Conservation (phyloP, 2,888 invertebrate species). For the Rhagium mordax region DNA sequence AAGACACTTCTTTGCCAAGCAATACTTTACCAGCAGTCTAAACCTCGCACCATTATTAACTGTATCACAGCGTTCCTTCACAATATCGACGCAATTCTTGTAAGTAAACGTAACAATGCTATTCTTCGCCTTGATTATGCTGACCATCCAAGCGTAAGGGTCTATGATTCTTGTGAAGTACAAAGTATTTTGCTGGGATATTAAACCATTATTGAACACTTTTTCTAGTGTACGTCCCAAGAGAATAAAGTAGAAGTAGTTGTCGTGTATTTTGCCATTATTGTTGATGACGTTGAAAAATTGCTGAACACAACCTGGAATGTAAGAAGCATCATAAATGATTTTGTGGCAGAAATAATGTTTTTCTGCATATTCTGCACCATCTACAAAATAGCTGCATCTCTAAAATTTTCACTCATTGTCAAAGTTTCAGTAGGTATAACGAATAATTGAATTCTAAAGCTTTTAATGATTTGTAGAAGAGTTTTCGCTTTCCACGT, state of each 20-base stretch:
- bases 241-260: constrained; percentile 45
- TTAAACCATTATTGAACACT: constrained; percentile 73
- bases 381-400: no score
- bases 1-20: constrained; percentile 72
- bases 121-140: constrained; percentile 65
- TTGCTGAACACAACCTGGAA: constrained; percentile 52
- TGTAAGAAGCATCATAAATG: no score
- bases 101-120: constrained; percentile 63
- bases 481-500: no score
- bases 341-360: no score
- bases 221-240: constrained; percentile 62
- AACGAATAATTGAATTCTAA: no score
- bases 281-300: constrained; percentile 40
- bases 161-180: constrained; percentile 69
- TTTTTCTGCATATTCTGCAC: no score
- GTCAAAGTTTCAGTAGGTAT: no score
- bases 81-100: constrained; percentile 69
- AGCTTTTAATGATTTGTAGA: no score
- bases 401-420: no score
- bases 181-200: constrained; percentile 66
- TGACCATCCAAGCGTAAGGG: constrained; percentile 74
- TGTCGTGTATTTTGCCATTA: constrained; percentile 43
- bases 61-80: constrained; percentile 68
- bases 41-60: constrained; percentile 70
- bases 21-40: constrained; percentile 71